Percentiles rank a stretch among this genome's conserved stretches.
Conservation (phyloP, 2,113 vertebrate species). For the Leucopsar rothschildi region DNA sequence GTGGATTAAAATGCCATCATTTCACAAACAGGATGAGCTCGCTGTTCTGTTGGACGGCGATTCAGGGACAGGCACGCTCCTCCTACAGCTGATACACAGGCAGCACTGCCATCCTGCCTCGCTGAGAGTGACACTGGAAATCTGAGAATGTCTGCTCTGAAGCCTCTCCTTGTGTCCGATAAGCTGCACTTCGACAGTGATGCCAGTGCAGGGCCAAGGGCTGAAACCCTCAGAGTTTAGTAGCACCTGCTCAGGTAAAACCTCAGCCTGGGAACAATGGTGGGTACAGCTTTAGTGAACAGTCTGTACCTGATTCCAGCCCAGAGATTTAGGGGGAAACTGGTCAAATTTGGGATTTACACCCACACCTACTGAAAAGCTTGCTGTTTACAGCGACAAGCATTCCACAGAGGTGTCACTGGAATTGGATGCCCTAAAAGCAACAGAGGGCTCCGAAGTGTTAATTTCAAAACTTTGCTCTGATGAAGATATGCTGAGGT, state of each 20-base stretch:
- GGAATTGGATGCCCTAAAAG: not conserved
- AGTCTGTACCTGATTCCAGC: not conserved
- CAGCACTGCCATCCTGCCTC: not conserved
- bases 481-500: not conserved
- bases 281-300: not conserved
- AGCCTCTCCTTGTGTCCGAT: not conserved
- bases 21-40: conserved; percentile 32
- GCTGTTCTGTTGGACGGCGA: not conserved
- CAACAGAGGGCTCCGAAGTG: not conserved
- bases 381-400: not conserved
- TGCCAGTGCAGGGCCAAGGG: not conserved
- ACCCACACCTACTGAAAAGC: not conserved
- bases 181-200: not conserved
- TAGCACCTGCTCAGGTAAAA: not conserved
- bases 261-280: rapidly evolving
- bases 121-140: not conserved
- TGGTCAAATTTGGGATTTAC: not conserved
- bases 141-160: not conserved
- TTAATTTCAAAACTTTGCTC: not conserved
- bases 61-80: not conserved
- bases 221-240: not conserved
- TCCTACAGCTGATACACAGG: not conserved
- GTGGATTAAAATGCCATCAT: conserved; percentile 31
- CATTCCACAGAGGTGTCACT: not conserved
- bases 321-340: not conserved